A percentile compares a stretch with the other conserved stretches of the same genome.
Evolutionary conservation across 2,797 vertebrate species (phyloP).

Genomic region (Bovichtus variegatus): DNA sequence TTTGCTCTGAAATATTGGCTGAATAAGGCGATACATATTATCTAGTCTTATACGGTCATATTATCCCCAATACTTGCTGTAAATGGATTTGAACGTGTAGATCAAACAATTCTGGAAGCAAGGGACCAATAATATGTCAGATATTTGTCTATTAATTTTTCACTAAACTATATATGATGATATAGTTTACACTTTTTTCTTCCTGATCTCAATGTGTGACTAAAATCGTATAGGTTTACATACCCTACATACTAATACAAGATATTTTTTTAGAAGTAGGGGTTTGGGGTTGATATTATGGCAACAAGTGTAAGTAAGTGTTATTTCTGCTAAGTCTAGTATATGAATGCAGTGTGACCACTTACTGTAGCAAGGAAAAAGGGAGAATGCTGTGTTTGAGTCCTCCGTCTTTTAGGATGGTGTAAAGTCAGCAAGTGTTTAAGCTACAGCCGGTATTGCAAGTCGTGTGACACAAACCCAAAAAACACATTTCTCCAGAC

Average conservation of each 20-base stretch:
- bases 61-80: background rate
- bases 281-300: background rate
- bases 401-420: background rate
- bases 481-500: no score
- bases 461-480: no score
- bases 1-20: constrained; percentile 5
- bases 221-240: background rate
- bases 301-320: background rate
- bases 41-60: no score
- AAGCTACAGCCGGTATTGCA: no score
- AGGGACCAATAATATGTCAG: background rate
- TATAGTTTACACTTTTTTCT: background rate
- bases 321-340: background rate
- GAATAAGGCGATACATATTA: background rate
- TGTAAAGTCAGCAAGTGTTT: no score
- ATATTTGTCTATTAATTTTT: background rate
- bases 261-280: background rate
- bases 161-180: background rate
- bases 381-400: background rate
- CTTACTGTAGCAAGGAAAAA: background rate
- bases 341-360: background rate
- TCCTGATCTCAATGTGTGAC: background rate
- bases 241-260: background rate
- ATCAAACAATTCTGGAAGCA: background rate
- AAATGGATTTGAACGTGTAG: background rate